Evolutionary conservation across 1,140 invertebrate genomes (phyloP), one percentile per base, ranked within the genome.

Genomic region (Drosophila burlai): DNA sequence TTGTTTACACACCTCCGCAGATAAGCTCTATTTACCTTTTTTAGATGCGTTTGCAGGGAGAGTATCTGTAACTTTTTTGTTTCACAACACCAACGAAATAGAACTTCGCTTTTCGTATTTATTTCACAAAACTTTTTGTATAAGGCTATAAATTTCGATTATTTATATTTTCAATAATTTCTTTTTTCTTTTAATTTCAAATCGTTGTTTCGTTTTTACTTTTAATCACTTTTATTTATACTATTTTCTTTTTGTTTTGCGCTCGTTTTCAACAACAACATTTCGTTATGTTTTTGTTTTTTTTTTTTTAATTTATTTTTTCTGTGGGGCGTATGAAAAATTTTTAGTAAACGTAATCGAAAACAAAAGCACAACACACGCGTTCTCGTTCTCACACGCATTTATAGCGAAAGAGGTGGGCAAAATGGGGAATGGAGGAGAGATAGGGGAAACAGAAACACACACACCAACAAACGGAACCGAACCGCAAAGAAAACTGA

Each of bases 1-100:
- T 50, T 86, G 80, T 87, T 87, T 86, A 64, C 76, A 42, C 63
- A 52, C 42, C 43, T 58, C 62, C 58, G 21, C 64, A 67, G 84
- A 86, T 83, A 85, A 85, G 76, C 69, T 80, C 59, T 85, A 77
- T 76, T 83, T 89, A 87, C 83, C 84, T 87, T 89, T 55, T 64
- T 77, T 83, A 65, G 63, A 83, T 73, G 80, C 60, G 83, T 66
- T 82, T 69, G 64, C 75, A 43, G 75, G 21, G 58, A 45, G 47
- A 63, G 76, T 71, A 72, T 72, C 69, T 60, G 54, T 73, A 73
- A 40, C 38, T 73, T 40, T 46, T 42, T 29, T 49, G 29, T 74
- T 76, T 77, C 74, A 77, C 74, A 76, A 76, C 62, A 76, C 74
- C 64, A 57, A 29, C n/a, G 36, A 21, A 77, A 57, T 61, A 34